These are phyloP conservation scores for Manis crassicaudata DNA, from an alignment of 2,797 vertebrate species.

Conservation along the genomic window DNA sequence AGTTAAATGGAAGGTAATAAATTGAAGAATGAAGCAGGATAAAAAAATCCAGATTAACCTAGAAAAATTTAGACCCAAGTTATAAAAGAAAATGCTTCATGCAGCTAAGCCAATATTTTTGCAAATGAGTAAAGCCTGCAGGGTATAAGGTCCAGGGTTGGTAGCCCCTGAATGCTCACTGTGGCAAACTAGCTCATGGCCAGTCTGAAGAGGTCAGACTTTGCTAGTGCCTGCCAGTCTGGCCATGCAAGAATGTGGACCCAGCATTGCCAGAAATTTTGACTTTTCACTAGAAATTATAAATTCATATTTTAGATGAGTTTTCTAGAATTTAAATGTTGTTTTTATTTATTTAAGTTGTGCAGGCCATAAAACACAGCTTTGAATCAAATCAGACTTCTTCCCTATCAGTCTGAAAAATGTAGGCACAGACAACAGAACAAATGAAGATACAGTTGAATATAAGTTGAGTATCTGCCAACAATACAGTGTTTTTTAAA, in stretches of 20 bases:
- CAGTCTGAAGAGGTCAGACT: neutral
- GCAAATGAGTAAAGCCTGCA: neutral
- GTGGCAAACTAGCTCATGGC: neutral
- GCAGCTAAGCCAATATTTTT: neutral
- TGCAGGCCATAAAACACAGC: neutral
- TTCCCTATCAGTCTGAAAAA: neutral
- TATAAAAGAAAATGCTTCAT: constrained; percentile 19
- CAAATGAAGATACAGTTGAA: neutral
- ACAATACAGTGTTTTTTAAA: neutral
- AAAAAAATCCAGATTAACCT: constrained; percentile 9
- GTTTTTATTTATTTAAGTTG: constrained; percentile 23
- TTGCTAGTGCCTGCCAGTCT: neutral
- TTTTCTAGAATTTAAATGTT: constrained; percentile 27
- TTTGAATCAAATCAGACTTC: constrained; percentile 19
- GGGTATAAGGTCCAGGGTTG: neutral
- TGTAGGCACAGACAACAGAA: neutral
- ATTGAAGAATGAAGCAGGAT: neutral
- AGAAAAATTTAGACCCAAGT: neutral
- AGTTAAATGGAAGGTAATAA: constrained; percentile 18
- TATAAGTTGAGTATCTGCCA: neutral
- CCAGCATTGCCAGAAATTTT: neutral
- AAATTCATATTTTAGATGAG: neutral
- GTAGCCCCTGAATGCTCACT: neutral
- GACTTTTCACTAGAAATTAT: neutral
- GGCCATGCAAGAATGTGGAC: neutral